phyloP scores from a whole-genome alignment of 2,113 vertebrate genomes.

The Sebastes schlegelii region DNA sequence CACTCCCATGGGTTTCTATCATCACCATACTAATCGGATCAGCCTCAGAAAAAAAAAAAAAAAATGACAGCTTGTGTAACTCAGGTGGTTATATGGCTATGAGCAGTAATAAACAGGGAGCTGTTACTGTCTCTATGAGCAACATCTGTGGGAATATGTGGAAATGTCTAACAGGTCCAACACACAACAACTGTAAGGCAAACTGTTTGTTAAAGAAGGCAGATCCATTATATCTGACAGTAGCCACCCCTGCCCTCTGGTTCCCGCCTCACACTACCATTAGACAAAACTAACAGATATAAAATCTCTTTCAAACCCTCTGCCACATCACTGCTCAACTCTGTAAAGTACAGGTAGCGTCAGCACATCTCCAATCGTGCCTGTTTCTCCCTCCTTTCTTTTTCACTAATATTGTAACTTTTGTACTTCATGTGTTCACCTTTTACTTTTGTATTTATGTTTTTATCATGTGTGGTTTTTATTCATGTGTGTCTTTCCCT shows the following conservation, averaged over 20 bases:
- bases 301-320: background rate
- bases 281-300: background rate
- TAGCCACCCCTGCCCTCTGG: background rate
- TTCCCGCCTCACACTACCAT: background rate
- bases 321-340: background rate
- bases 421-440: background rate
- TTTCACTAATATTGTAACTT: background rate
- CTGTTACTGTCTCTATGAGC: slow-evolving; percentile 40
- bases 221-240: background rate
- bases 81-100: slow-evolving; percentile 56
- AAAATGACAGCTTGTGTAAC: slow-evolving; percentile 53
- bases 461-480: background rate
- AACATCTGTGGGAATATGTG: slow-evolving; percentile 37
- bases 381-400: background rate
- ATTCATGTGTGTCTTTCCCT: background rate
- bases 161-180: slow-evolving; percentile 6
- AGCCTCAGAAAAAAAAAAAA: slow-evolving; percentile 36
- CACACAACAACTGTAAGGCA: background rate
- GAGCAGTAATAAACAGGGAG: slow-evolving; percentile 53
- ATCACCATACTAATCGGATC: slow-evolving; percentile 75
- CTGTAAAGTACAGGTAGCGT: background rate
- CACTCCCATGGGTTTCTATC: slow-evolving; percentile 69
- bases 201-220: background rate
- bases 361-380: background rate
- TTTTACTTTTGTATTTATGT: background rate